Conservation (phyloP, 2,797 vertebrate genomes). For the Orientallactaga sibirica region DNA sequence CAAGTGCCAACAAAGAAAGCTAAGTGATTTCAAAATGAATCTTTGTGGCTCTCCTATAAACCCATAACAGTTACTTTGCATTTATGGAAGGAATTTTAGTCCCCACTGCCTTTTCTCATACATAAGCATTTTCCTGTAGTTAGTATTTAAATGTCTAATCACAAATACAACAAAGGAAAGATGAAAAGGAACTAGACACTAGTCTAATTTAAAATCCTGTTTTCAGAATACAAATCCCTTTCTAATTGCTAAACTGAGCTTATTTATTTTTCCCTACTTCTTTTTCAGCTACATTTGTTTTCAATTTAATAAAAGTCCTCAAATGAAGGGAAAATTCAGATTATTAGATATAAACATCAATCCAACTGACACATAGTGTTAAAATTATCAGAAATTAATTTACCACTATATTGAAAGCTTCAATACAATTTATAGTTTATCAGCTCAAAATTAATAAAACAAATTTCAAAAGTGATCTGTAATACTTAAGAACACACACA, state of each 20-base stretch:
- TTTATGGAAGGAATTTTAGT: not conserved
- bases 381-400: constrained; percentile 16
- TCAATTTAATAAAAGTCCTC: not conserved
- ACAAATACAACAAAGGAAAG: constrained; percentile 6
- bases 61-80: not conserved
- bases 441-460: constrained; percentile 5
- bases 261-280: not conserved
- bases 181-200: constrained; percentile 11
- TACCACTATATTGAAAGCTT: not conserved
- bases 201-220: not conserved
- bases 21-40: not conserved
- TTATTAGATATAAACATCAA: not conserved
- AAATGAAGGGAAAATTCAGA: constrained; percentile 33
- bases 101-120: not conserved
- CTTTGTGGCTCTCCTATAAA: not conserved
- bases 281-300: not conserved
- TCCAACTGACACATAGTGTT: not conserved
- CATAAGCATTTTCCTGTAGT: not conserved
- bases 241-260: not conserved
- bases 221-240: constrained; percentile 1
- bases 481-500: not conserved
- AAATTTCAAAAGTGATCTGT: not conserved
- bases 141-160: constrained; percentile 52
- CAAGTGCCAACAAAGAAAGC: not conserved
- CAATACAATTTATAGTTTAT: not conserved